These are phyloP conservation scores for Oryctolagus cuniculus DNA, from an alignment of 2,113 vertebrate genomes.

Conservation along the genomic window DNA sequence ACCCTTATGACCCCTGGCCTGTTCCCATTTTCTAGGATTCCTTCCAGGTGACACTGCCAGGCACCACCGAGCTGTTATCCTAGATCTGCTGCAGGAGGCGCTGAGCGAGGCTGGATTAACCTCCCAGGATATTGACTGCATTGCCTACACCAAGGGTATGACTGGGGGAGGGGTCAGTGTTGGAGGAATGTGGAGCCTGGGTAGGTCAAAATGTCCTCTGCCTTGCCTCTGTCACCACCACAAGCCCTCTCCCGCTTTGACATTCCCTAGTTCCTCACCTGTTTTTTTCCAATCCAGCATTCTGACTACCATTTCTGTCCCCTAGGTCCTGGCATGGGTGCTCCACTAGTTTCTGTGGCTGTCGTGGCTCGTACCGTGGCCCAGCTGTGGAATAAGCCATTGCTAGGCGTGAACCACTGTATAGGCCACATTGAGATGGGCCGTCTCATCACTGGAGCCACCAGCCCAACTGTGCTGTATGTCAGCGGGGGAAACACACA, in stretches of 20 bases:
- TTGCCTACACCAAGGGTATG: constrained; percentile 95
- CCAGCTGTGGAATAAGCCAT: constrained; percentile 94
- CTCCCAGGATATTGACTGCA: constrained; percentile 91
- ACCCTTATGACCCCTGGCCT: background rate
- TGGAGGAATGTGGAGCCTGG: background rate
- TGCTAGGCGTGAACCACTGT: constrained; percentile 95
- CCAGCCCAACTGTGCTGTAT: constrained; percentile 94
- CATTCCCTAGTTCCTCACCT: background rate
- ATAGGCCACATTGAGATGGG: constrained; percentile 98
- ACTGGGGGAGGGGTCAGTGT: background rate
- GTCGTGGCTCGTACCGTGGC: constrained; percentile 94
- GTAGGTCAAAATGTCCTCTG: background rate
- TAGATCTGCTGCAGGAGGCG: constrained; percentile 92
- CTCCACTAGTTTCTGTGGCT: constrained; percentile 92
- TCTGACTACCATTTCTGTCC: constrained; percentile 13
- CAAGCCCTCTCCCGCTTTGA: background rate
- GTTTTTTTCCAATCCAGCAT: background rate
- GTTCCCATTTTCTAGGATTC: constrained; percentile 88
- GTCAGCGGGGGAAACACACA: constrained; percentile 97
- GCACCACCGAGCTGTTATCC: constrained; percentile 92
- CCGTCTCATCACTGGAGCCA: constrained; percentile 92
- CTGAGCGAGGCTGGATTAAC: constrained; percentile 90
- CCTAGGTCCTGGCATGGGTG: constrained; percentile 95
- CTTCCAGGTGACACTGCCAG: constrained; percentile 93
- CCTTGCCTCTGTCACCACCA: background rate